Base-by-base conservation (phyloP, 2,797 vertebrate species). In the Phoxinus dragarum region DNA sequence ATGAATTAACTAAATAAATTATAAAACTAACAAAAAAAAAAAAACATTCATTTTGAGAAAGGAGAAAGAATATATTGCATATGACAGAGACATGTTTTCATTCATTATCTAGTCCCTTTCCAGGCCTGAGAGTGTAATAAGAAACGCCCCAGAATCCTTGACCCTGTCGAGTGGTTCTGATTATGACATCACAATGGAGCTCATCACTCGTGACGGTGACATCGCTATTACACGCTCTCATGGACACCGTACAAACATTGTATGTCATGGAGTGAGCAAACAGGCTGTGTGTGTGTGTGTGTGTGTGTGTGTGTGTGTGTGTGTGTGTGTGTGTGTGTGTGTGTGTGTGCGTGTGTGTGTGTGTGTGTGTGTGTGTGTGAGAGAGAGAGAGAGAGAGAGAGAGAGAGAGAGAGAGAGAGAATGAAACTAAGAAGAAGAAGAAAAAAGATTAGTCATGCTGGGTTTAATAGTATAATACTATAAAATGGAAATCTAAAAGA, bases 121-220 rank as follows among this genome's bases (percentile, higher is more conserved):
- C 67, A 38, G 66, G 19, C 4, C 23, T 49, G 17, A 27, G 56
- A 27, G 23, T 3, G 10, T 42, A 66, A 86, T 76, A 9, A 88
- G 69, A 88, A 86, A 82, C 8, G 44, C 40, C 69, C 38, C 19
- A 0, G 42, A 61, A 23, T 56, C 86, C 86, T 89, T 88, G 81
- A 64, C 56, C 7, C 59, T 54, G 81, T 66, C 81, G 49, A 80
- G 59, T 17, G 36, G 34, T 85, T 10, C 61, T 81, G 67, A 84
- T 84, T 86, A 89, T 79, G 84, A 74, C 88, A 86, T 86, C 79
- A 64, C 76, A 71, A 69, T 8, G n/a, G 49, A 71, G 75, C 85
- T 73, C 74, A 75, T 88, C 73, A 71, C 31, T 85, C 79, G 59
- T 21, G 31, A 38, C 40, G n/a, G 44, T 76, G 80, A 80, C 82